Evolutionary conservation across 64 coral and sea anemone species (phyloP), one percentile per base, ranked within the genome.

Genomic region (Stichodactyla helianthus): DNA sequence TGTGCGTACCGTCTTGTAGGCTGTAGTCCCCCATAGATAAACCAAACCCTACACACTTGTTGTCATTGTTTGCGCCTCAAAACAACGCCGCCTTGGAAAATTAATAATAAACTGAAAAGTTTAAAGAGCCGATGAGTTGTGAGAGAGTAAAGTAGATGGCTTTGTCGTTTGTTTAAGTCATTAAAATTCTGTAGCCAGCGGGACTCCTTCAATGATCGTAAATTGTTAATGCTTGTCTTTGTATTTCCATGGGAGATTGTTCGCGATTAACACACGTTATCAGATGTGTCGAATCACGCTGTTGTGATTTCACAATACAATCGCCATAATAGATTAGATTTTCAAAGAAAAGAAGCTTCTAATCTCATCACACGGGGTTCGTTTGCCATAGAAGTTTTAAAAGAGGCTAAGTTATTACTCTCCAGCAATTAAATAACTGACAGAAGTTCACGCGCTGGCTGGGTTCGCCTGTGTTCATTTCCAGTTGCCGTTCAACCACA

Each of bases 241-340:
- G 23, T 82, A 82, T 53, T 82, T 52, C 54, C 18, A 53, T 54
- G 79, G 79, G 79, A 82, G 79, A 82, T 54, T 81, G 35, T 81
- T 52, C 35, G 50, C 53, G 19, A 51, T 27, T 10, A 82, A 82
- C 79, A 82, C 79, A 57, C 79, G 79, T 82, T 82, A 57, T 57
- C 51, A 82, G 79, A 82, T 82, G 51, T 57, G 50, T 44, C 17
- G 54, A 52, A 54, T 53, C 51, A 54, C 79, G 79, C 79, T 53
- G 79, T 82, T 54, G 50, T 57, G 35, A 10, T 6, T 54, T 17
- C 10, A 82, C 79, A 53, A 54, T 82, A 22, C 6, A 53, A 82
- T 82, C 18, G 11, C 68, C 6, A 74, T 74, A 74, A 74, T 74
- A 35, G 68, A 82, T 10, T 4, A 22, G 79, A 51, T 82, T 82